Conservation (phyloP, 2,113 vertebrate species). For the Myrmophylax atrothorax region DNA sequence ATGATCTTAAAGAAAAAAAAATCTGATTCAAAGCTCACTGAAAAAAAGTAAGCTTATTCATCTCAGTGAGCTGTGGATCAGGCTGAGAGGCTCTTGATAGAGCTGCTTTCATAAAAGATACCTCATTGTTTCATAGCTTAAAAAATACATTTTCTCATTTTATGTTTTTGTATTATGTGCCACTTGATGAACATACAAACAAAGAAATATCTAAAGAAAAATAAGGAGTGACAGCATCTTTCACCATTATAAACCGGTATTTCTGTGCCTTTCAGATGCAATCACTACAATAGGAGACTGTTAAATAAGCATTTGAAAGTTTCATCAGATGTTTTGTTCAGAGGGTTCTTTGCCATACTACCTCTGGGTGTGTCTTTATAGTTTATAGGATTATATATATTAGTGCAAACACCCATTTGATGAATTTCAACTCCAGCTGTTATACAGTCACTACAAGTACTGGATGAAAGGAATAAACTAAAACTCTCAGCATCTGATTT, state of each 20-base stretch:
- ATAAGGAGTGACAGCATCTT: background rate
- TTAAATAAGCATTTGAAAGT: background rate
- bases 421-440: slow-evolving; percentile 45
- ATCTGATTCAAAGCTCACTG: background rate
- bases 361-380: background rate
- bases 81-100: background rate
- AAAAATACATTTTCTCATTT: background rate
- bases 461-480: background rate
- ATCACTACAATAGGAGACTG: background rate
- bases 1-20: background rate
- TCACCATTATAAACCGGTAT: background rate
- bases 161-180: background rate
- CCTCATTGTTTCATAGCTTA: background rate
- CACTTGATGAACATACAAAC: background rate
- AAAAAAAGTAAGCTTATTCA: background rate
- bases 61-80: background rate
- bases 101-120: background rate
- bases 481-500: background rate
- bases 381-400: background rate
- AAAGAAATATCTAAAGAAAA: background rate
- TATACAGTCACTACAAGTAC: background rate
- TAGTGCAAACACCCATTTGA: slow-evolving; percentile 3
- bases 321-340: background rate
- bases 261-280: background rate
- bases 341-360: background rate